Evolutionary conservation across 1,140 invertebrate species (phyloP).

Genomic region (Oedothorax gibbosus): DNA sequence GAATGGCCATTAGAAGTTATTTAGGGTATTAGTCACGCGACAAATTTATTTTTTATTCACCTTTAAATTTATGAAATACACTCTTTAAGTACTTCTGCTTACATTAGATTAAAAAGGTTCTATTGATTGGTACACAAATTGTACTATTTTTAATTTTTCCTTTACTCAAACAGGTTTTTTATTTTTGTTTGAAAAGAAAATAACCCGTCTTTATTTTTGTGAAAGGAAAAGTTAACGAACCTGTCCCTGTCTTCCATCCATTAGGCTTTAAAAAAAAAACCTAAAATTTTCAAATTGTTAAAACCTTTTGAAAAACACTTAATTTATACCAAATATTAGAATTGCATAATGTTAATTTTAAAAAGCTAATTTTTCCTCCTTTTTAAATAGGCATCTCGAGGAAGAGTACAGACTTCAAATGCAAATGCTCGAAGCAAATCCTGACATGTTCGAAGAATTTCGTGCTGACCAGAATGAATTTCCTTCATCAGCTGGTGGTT

Average conservation of each 20-base stretch:
- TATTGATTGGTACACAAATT: too few relatives aligned
- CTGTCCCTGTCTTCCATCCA: not conserved
- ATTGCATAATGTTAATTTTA: too few relatives aligned
- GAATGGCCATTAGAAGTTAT: too few relatives aligned
- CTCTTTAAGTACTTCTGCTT: too few relatives aligned
- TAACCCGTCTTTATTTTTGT: too few relatives aligned
- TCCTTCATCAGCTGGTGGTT: not conserved
- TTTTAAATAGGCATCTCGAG: conserved; percentile 8
- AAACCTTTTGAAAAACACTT: not conserved
- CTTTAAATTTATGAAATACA: too few relatives aligned
- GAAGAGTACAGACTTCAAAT: conserved; percentile 28
- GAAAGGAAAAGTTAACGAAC: not conserved
- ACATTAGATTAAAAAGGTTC: too few relatives aligned
- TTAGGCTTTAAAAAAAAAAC: not conserved
- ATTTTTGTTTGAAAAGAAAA: too few relatives aligned
- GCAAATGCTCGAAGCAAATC: not conserved
- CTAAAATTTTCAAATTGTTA: not conserved
- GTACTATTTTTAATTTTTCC: too few relatives aligned
- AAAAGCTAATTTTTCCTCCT: not conserved
- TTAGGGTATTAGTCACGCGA: too few relatives aligned
- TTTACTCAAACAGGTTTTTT: too few relatives aligned
- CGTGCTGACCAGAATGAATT: not conserved
- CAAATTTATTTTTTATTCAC: too few relatives aligned
- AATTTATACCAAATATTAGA: not conserved
- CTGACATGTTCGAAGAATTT: conserved; percentile 19